phyloP scores from a whole-genome alignment of 2,797 vertebrate species.

The Hoplostethus mediterraneus region DNA sequence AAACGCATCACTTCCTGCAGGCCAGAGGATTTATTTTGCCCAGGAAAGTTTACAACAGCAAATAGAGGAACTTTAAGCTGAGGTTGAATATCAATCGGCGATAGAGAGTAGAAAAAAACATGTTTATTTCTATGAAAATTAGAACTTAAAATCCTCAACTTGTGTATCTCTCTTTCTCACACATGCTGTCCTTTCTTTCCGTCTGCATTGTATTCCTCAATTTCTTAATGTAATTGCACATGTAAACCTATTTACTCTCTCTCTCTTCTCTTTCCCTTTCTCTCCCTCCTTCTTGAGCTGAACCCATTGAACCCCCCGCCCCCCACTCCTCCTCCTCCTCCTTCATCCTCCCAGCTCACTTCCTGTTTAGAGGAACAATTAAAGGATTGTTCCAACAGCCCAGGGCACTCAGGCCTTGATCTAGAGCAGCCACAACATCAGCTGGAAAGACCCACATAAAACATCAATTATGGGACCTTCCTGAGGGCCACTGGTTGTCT shows the following conservation, averaged over 20 bases:
- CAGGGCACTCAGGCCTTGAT: constrained; percentile 59
- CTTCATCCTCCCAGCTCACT: constrained; percentile 59
- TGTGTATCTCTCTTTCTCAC: constrained; percentile 1
- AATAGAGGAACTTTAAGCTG: too few species aligned
- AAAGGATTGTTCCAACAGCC: constrained; percentile 72
- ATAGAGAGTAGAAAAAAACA: not conserved
- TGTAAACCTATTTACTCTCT: constrained; percentile 53
- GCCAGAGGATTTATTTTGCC: too few species aligned
- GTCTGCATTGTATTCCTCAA: constrained; percentile 34
- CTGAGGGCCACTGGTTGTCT: constrained; percentile 11
- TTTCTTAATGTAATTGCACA: constrained; percentile 50
- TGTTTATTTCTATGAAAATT: not conserved
- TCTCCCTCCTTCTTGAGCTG: constrained; percentile 42
- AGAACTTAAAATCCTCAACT: not conserved
- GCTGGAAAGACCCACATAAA: constrained; percentile 51
- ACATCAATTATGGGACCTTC: constrained; percentile 33
- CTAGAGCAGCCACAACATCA: constrained; percentile 52
- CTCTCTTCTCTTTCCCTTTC: not conserved
- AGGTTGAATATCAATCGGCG: not conserved
- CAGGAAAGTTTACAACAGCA: too few species aligned
- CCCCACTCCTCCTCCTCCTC: constrained; percentile 48
- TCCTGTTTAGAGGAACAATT: constrained; percentile 81
- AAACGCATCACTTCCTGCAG: too few species aligned
- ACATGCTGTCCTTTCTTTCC: constrained; percentile 9
- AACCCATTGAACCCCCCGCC: constrained; percentile 71